Base-by-base conservation (phyloP, 2,797 vertebrate genomes). In the Intellagama lesueurii region DNA sequence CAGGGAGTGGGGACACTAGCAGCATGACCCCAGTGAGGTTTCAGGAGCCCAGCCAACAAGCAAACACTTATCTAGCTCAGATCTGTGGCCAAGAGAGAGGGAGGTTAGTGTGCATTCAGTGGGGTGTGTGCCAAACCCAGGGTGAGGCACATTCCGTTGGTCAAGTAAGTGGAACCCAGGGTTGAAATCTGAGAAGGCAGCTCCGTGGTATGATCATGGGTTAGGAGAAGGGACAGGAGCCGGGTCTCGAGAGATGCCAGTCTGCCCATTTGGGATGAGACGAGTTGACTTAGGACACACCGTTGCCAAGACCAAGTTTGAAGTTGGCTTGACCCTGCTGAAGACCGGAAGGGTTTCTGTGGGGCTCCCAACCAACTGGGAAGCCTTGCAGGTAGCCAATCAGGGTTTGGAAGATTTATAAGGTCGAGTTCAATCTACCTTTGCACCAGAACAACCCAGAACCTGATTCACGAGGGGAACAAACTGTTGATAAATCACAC, bases 111-210 rank as follows among this genome's bases (percentile, higher is more conserved):
- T 22, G 35, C 32, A 6, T 35, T 49, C 64, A 32, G 19, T 9
- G 76, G 64, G 76, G 1, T 2, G 1, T 0, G 1, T 40, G 47
- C 77, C 66, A 60, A 87, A n/a, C 22, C 77, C 44, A 35, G 77
- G 86, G 86, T 5, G 86, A 80, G 86, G 86, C 76, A 70, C 77
- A 81, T 87, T 81, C 77, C 77, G 5, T 24, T 28, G 47, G 77
- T 24, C 47, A 87, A 66, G 7, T 47, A 32, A 70, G 24, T 22
- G n/a, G 66, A 26, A 35, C n/a, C 77, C 47, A n/a, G 2, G 17
- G 35, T 70, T 70, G 77, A 80, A 35, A 70, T 52, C 12, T 8
- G 77, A 87, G 77, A 56, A 32, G 52, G 83, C 83, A 85, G 69
- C n/a, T 30, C 52, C 52, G 12, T 52, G 35, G 24, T 4, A 16